Evolutionary conservation across 2,113 vertebrate genomes (phyloP).

Genomic region (Puntigrus tetrazona): DNA sequence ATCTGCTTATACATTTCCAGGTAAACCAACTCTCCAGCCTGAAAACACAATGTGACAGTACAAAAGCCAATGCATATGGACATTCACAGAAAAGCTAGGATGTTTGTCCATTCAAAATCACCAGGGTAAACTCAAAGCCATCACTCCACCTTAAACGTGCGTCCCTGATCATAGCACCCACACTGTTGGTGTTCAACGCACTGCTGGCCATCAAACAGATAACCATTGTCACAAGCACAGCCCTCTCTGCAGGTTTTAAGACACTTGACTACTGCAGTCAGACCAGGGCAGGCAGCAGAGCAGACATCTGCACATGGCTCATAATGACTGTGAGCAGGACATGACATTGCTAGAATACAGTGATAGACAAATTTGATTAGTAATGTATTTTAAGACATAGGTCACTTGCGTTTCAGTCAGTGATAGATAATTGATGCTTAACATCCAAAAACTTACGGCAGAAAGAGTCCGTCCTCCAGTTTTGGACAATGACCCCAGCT

Average conservation of each 20-base stretch:
- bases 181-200: slow-evolving; percentile 74
- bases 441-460: too few relatives aligned
- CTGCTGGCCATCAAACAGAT: slow-evolving; percentile 65
- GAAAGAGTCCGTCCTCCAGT: slow-evolving; percentile 73
- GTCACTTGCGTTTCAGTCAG: too few relatives aligned
- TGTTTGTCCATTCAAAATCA: neutral
- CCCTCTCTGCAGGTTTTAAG: slow-evolving; percentile 74
- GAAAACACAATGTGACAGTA: slow-evolving; percentile 25
- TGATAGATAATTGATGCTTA: too few relatives aligned
- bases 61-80: neutral
- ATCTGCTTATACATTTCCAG: slow-evolving; percentile 64
- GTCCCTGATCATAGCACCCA: slow-evolving; percentile 76
- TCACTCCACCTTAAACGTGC: slow-evolving; percentile 73
- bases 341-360: slow-evolving; percentile 70
- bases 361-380: neutral
- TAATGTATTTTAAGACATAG: too few relatives aligned
- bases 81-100: neutral
- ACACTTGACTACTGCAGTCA: slow-evolving; percentile 60
- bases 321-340: slow-evolving; percentile 78
- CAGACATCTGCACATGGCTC: slow-evolving; percentile 74
- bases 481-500: slow-evolving; percentile 62
- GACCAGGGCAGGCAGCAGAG: slow-evolving; percentile 65
- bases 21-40: slow-evolving; percentile 73
- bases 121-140: neutral
- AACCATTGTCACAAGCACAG: slow-evolving; percentile 76